These are phyloP conservation scores for Cyphomyrmex costatus DNA, from an alignment of 1,140 invertebrate species.

Conservation along the genomic window DNA sequence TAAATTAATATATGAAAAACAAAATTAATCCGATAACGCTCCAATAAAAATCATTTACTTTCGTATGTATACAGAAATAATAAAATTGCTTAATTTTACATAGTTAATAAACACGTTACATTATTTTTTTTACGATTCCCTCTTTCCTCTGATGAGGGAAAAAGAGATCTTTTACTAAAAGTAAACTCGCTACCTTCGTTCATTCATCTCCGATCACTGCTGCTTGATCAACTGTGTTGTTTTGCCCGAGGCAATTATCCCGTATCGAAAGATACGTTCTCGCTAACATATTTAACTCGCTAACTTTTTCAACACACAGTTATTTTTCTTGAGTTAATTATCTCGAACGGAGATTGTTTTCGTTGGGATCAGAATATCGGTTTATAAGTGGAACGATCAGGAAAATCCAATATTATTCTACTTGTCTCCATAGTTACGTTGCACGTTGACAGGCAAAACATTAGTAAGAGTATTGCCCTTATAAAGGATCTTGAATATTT, in stretches of 20 bases:
- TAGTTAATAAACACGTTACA: background rate
- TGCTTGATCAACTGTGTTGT: constrained; percentile 11
- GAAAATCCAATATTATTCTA: constrained; percentile 41
- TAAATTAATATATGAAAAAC: constrained; percentile 20
- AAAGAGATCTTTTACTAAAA: background rate
- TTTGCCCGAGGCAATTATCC: constrained; percentile 14
- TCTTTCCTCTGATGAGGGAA: background rate
- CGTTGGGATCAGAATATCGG: constrained; percentile 40
- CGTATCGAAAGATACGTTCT: constrained; percentile 32
- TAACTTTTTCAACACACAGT: constrained; percentile 45
- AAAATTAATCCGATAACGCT: too few species aligned
- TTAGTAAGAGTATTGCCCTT: background rate
- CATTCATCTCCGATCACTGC: constrained; percentile 30
- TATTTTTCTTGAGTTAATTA: constrained; percentile 56
- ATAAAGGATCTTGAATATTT: background rate
- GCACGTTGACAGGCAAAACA: background rate
- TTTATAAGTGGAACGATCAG: constrained; percentile 31
- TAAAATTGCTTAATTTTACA: background rate
- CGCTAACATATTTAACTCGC: constrained; percentile 49
- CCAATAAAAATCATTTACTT: background rate
- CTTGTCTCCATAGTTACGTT: constrained; percentile 10
- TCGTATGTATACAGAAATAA: background rate
- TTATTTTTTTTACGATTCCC: background rate
- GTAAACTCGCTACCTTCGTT: background rate
- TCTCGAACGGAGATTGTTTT: constrained; percentile 42